Conservation (phyloP, 1,140 invertebrate genomes). For the Aphaenogaster ashmeadi region DNA sequence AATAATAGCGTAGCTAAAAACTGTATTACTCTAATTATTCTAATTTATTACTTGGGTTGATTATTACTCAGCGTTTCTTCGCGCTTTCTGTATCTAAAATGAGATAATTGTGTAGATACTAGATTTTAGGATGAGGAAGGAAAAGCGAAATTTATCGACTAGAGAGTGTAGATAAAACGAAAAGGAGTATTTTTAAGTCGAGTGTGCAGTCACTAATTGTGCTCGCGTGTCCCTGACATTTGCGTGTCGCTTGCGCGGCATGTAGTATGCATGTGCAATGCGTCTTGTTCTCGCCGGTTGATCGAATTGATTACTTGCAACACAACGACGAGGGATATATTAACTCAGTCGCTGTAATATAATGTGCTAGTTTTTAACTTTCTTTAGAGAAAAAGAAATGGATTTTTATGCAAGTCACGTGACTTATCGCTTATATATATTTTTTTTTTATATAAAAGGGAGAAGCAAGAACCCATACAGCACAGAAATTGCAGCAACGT, state of each 20-base stretch:
- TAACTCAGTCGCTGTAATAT: neutral
- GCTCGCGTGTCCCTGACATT: conserved; percentile 59
- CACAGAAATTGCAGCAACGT: too few relatives aligned
- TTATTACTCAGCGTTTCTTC: neutral
- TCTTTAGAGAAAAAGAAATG: neutral
- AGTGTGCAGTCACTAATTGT: neutral
- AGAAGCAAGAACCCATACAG: too few relatives aligned
- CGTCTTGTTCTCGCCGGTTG: conserved; percentile 18
- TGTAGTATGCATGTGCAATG: conserved; percentile 34
- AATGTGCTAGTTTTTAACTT: neutral
- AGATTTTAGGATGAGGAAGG: neutral
- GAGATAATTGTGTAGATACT: neutral
- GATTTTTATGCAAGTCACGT: neutral
- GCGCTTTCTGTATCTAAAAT: neutral
- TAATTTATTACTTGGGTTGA: neutral
- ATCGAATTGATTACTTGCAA: conserved; percentile 28
- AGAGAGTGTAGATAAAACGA: neutral
- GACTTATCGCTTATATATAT: neutral
- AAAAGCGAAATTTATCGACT: neutral
- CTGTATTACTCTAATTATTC: neutral
- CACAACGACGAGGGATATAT: neutral
- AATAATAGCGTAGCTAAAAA: neutral
- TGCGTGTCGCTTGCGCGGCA: conserved; percentile 15
- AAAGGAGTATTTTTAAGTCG: conserved; percentile 19
- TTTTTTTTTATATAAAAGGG: conserved; percentile 7